A percentile compares a stretch with the other conserved stretches of the same genome.
phyloP scores from a whole-genome alignment of 1,140 invertebrate species.

The Euura lappo region DNA sequence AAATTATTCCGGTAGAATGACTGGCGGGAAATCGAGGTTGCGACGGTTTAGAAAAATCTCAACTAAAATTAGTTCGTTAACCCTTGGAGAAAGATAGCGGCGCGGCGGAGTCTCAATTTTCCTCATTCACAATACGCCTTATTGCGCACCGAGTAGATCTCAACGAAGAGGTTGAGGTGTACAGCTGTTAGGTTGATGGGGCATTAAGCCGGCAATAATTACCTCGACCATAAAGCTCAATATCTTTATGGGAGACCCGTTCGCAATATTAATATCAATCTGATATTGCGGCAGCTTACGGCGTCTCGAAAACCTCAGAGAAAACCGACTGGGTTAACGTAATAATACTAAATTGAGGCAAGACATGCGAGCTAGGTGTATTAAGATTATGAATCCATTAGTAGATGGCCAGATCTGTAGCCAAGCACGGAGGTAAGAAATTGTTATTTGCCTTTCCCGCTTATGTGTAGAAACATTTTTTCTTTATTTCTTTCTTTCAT shows the following conservation, averaged over 20 bases:
- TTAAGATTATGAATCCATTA: conserved; percentile 54
- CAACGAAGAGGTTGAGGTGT: neutral
- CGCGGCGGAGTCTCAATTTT: too few relatives aligned
- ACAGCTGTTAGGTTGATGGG: conserved; percentile 12
- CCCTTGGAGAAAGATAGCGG: neutral
- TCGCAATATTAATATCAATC: conserved; percentile 40
- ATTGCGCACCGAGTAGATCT: neutral
- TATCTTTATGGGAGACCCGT: conserved; percentile 37
- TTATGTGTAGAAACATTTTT: neutral
- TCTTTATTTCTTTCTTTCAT: too few relatives aligned
- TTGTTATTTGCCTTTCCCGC: neutral
- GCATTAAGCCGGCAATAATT: conserved; percentile 44
- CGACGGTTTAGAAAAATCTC: neutral
- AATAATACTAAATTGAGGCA: conserved; percentile 44
- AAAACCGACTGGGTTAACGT: neutral
- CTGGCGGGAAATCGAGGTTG: neutral
- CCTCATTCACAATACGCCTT: neutral
- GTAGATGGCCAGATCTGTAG: conserved; percentile 36
- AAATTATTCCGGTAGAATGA: conserved; percentile 5
- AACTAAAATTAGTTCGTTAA: conserved; percentile 1
- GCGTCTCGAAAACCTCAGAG: neutral
- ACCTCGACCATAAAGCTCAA: conserved; percentile 33
- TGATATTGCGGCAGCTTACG: conserved; percentile 34
- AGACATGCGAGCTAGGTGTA: conserved; percentile 43
- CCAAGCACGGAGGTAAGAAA: neutral